These are phyloP conservation scores for Asarcornis scutulata DNA, from an alignment of 2,113 vertebrate species.

Conservation along the genomic window DNA sequence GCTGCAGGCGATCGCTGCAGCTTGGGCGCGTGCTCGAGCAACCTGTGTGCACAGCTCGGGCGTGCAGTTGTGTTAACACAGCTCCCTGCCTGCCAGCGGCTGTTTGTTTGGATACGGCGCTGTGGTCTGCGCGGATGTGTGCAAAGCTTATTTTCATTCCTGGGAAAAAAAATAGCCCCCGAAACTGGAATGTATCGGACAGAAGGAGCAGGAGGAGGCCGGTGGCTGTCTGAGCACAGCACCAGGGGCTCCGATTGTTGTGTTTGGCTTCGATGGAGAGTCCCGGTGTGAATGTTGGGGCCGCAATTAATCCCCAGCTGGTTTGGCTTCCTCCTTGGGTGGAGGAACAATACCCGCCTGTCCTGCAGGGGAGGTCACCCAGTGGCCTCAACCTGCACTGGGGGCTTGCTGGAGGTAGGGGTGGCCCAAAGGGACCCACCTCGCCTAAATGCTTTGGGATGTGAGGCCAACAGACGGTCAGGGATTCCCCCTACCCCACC, in stretches of 20 bases:
- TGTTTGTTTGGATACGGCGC: conserved; percentile 38
- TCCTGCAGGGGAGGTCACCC: neutral
- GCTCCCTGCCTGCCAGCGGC: neutral
- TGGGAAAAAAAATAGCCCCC: neutral
- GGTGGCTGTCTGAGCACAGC: neutral
- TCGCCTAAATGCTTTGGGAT: too few relatives aligned
- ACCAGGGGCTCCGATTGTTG: neutral
- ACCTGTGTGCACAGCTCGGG: neutral
- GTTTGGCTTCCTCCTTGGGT: neutral
- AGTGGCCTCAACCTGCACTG: accelerated
- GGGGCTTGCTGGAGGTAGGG: neutral
- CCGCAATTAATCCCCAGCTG: neutral
- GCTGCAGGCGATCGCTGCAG: neutral
- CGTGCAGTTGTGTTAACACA: neutral
- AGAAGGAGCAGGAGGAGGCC: neutral
- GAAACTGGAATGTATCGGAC: neutral
- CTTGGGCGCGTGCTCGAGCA: neutral
- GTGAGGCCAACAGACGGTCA: neutral
- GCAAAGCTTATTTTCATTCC: conserved; percentile 16
- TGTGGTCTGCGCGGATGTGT: neutral
- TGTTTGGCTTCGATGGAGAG: conserved; percentile 3
- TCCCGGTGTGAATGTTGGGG: neutral
- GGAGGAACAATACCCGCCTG: neutral
- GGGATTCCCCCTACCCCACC: neutral
- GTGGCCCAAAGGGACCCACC: neutral